A percentile compares a stretch with the other conserved stretches of the same genome.
Conservation (phyloP, 2,797 vertebrate genomes). For the Pangasius larnaudii region DNA sequence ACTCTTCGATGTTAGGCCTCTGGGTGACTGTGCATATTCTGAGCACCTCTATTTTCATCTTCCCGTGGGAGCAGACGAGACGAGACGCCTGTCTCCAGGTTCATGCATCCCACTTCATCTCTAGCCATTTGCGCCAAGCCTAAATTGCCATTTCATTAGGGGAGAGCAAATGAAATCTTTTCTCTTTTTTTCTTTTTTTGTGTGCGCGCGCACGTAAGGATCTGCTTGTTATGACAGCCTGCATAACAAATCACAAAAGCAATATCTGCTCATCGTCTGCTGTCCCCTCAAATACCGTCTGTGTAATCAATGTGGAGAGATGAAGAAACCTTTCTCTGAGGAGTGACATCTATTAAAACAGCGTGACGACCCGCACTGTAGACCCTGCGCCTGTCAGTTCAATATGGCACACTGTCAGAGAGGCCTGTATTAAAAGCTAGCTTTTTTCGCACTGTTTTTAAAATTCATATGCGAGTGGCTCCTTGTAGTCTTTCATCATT, state of each 20-base stretch:
- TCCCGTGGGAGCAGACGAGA: conserved; percentile 43
- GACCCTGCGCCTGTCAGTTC: conserved; percentile 28
- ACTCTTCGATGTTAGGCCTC: conserved; percentile 8
- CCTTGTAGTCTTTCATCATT: conserved; percentile 59
- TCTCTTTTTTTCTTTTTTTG: conserved; percentile 5
- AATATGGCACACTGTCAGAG: neutral
- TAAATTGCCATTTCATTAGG: conserved; percentile 72
- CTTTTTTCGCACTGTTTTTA: conserved; percentile 40
- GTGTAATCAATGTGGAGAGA: conserved; percentile 7
- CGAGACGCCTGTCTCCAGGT: conserved; percentile 47
- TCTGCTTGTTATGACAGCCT: conserved; percentile 52
- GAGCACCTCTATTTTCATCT: conserved; percentile 53
- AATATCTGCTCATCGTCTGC: conserved; percentile 51
- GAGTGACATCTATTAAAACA: conserved; percentile 40
- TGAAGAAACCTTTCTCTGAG: conserved; percentile 16
- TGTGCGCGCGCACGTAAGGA: conserved; percentile 39
- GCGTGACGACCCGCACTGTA: conserved; percentile 12
- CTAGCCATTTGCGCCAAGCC: conserved; percentile 49
- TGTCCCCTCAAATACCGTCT: conserved; percentile 9
- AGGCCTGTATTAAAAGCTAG: conserved; percentile 43
- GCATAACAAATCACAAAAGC: conserved; percentile 50
- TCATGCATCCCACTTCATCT: conserved; percentile 57
- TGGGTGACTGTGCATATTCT: conserved; percentile 39
- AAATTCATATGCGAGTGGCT: conserved; percentile 50
- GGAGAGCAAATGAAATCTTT: conserved; percentile 68